Evolutionary conservation across 2,113 vertebrate species (phyloP).

Genomic region (Microcebus tavaratra): DNA sequence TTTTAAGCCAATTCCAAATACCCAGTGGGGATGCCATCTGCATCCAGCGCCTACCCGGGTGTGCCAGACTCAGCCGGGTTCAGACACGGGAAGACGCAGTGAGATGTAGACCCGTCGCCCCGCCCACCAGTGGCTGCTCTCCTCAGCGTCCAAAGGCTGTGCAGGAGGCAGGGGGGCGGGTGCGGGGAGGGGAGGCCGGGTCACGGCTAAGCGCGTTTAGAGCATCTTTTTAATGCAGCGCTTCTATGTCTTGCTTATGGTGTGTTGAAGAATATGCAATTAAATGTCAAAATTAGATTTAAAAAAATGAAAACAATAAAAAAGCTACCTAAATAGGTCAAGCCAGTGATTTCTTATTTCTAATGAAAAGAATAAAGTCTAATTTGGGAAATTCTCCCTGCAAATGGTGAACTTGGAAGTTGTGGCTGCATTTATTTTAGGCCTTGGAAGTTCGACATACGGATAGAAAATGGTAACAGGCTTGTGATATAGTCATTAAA

Average conservation of each 20-base stretch:
- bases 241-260: not conserved
- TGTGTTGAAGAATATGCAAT: not conserved
- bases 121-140: rapidly evolving
- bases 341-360: not conserved
- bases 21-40: not conserved
- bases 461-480: not conserved
- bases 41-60: rapidly evolving
- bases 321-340: not conserved
- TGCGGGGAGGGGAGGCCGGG: rapidly evolving
- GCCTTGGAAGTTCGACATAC: not conserved
- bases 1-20: not conserved
- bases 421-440: not conserved
- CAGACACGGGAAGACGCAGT: not conserved
- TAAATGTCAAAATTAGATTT: not conserved
- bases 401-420: not conserved
- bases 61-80: rapidly evolving
- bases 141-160: not conserved
- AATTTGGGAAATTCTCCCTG: not conserved
- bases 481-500: rapidly evolving
- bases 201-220: not conserved
- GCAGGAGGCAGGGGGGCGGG: rapidly evolving
- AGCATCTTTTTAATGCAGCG: not conserved
- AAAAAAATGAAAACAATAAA: not conserved
- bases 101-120: rapidly evolving
- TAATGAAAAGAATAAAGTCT: not conserved